These are phyloP conservation scores for Drosophila borborema DNA, from an alignment of 2,888 invertebrate species.

Conservation along the genomic window DNA sequence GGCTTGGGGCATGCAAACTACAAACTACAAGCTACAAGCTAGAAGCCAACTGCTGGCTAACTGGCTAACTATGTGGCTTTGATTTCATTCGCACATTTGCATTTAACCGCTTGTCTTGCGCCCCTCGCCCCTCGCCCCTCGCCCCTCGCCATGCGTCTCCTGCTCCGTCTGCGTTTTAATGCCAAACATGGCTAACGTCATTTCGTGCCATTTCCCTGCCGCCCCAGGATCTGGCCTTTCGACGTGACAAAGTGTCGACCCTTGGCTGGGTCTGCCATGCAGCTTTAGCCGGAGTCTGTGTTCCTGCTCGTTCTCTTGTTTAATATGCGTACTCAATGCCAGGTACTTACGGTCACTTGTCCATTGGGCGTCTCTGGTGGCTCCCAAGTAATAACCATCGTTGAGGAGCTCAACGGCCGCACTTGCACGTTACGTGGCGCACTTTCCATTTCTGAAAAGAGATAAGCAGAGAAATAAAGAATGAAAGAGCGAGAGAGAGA, in stretches of 20 bases:
- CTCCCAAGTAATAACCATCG: conserved; percentile 99
- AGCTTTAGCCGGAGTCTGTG: conserved; percentile 1
- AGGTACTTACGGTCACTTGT: conserved; percentile 94
- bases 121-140: conserved; percentile 3
- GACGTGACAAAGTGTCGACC: conserved; percentile 62
- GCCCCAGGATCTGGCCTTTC: conserved; percentile 10
- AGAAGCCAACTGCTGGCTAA: conserved; percentile 5
- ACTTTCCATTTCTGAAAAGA: conserved; percentile 93
- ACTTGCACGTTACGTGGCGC: conserved; percentile 98
- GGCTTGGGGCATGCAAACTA: conserved; percentile 1
- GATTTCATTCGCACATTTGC: conserved; percentile 70
- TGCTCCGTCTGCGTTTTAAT: conserved; percentile 8
- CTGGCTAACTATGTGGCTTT: conserved; percentile 52
- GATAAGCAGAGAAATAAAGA: background rate
- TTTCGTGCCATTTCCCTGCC: conserved; percentile 45
- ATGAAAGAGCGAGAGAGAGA: background rate
- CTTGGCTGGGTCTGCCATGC: conserved; percentile 9
- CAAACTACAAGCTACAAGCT: conserved; percentile 1
- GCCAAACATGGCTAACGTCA: conserved; percentile 58
- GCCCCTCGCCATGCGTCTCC: background rate
- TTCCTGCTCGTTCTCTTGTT: conserved; percentile 37
- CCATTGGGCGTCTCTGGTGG: conserved; percentile 99
- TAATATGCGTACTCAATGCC: conserved; percentile 61
- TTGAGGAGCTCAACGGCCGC: conserved; percentile 96
- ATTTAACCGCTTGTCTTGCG: conserved; percentile 50